These are phyloP conservation scores for Monomorium pharaonis DNA, from an alignment of 1,140 invertebrate genomes.

Conservation along the genomic window DNA sequence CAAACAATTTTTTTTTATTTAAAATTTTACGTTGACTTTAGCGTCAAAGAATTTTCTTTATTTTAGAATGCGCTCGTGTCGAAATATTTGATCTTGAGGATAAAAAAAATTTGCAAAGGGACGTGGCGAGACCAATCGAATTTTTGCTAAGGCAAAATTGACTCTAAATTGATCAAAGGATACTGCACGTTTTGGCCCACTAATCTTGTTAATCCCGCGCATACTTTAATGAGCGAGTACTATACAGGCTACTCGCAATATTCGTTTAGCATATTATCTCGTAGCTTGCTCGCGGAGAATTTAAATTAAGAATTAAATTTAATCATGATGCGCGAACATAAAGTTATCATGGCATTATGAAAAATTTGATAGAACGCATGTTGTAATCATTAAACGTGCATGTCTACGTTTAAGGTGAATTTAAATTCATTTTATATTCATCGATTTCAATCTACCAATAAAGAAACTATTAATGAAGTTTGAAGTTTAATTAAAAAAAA, in stretches of 20 bases:
- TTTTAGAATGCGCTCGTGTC: background rate
- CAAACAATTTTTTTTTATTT: slow-evolving; percentile 15
- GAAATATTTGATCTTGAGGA: slow-evolving; percentile 22
- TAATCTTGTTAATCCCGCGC: slow-evolving; percentile 24
- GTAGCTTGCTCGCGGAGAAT: slow-evolving; percentile 24
- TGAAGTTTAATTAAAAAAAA: background rate
- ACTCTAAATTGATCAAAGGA: slow-evolving; percentile 37
- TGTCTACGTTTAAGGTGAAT: background rate
- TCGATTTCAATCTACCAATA: background rate
- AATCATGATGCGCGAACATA: slow-evolving; percentile 34
- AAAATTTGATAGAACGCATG: slow-evolving; percentile 26
- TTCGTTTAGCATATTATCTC: slow-evolving; percentile 47
- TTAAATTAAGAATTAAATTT: slow-evolving; percentile 53
- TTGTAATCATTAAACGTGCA: background rate
- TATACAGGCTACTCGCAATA: slow-evolving; percentile 28
- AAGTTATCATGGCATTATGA: slow-evolving; percentile 38
- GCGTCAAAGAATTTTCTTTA: background rate
- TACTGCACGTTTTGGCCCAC: slow-evolving; percentile 11
- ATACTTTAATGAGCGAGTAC: slow-evolving; percentile 34
- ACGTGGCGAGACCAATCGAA: background rate
- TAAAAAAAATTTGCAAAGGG: background rate
- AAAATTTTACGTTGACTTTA: background rate
- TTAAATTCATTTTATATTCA: no score
- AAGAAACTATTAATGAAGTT: background rate
- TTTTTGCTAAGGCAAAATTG: slow-evolving; percentile 31